Conservation (phyloP, 92 coral and sea anemone species). For the Porites divaricata region DNA sequence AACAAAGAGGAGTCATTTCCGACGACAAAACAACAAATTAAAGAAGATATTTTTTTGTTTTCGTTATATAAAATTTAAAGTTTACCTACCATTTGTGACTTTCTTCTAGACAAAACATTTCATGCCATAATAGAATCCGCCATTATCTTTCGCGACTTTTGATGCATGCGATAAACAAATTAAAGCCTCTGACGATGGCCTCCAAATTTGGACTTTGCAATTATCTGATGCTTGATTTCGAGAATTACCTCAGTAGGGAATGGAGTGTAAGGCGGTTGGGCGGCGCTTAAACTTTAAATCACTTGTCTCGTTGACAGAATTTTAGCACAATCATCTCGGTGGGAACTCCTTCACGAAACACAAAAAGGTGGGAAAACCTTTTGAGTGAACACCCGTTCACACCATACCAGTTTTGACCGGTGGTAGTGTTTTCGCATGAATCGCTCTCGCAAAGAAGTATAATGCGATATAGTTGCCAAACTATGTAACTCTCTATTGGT, state of each 20-base stretch:
- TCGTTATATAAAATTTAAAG: conserved; percentile 2
- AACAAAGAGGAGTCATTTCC: background rate
- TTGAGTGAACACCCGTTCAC: background rate
- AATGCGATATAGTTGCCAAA: background rate
- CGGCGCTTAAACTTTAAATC: conserved; percentile 14
- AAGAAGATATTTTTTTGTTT: background rate
- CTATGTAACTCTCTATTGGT: background rate
- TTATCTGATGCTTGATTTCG: conserved; percentile 44
- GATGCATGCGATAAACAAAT: conserved; percentile 22
- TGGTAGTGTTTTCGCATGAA: conserved; percentile 40
- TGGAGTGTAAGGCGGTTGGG: conserved; percentile 3
- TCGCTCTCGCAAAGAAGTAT: background rate
- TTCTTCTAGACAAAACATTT: conserved; percentile 27
- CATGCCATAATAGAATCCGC: conserved; percentile 3
- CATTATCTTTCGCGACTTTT: conserved; percentile 20
- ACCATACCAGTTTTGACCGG: conserved; percentile 29
- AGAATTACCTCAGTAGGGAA: conserved; percentile 32
- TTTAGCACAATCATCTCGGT: conserved; percentile 15
- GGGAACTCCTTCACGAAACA: background rate
- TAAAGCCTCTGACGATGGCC: conserved; percentile 16
- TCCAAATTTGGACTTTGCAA: conserved; percentile 37
- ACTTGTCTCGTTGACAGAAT: conserved; percentile 5
- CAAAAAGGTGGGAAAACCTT: background rate
- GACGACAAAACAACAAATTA: conserved; percentile 15
- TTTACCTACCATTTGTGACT: conserved; percentile 34